Conservation (phyloP, 2,113 vertebrate genomes). For the Polyodon spathula region DNA sequence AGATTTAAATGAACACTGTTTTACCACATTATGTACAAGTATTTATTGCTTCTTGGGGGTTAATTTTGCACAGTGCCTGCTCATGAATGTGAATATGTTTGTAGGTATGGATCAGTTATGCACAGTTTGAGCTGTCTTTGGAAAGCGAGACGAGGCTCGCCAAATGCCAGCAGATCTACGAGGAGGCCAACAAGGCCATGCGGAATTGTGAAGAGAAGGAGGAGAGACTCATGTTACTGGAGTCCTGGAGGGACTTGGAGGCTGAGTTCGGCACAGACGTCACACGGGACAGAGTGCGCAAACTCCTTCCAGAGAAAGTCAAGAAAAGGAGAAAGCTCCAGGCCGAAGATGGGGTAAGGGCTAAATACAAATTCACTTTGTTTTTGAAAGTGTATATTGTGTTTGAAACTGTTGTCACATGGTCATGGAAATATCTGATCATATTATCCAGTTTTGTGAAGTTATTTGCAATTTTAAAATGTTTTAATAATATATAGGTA, state of each 20-base stretch:
- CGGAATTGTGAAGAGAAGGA: constrained; percentile 92
- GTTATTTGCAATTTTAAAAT: no score
- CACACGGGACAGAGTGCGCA: constrained; percentile 68
- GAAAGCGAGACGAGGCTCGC: constrained; percentile 57
- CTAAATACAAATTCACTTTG: not conserved
- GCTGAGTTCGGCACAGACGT: constrained; percentile 67
- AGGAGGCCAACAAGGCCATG: constrained; percentile 89
- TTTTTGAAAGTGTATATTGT: not conserved
- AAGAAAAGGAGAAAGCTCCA: constrained; percentile 97
- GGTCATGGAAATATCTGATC: no score
- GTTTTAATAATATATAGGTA: no score
- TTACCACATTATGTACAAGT: no score
- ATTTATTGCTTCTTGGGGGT: no score
- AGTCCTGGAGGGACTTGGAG: constrained; percentile 85
- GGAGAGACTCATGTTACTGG: constrained; percentile 89
- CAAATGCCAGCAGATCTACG: constrained; percentile 76
- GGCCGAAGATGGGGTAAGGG: constrained; percentile 88
- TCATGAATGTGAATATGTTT: no score
- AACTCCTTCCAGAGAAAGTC: constrained; percentile 93
- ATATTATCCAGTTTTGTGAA: no score
- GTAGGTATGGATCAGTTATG: constrained; percentile 95
- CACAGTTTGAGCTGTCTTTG: constrained; percentile 84
- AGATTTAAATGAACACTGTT: no score
- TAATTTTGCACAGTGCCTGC: no score
- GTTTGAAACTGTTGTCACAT: no score